These are phyloP conservation scores for Anagyrus pseudococci DNA, from an alignment of 2,888 invertebrate genomes.

Conservation along the genomic window DNA sequence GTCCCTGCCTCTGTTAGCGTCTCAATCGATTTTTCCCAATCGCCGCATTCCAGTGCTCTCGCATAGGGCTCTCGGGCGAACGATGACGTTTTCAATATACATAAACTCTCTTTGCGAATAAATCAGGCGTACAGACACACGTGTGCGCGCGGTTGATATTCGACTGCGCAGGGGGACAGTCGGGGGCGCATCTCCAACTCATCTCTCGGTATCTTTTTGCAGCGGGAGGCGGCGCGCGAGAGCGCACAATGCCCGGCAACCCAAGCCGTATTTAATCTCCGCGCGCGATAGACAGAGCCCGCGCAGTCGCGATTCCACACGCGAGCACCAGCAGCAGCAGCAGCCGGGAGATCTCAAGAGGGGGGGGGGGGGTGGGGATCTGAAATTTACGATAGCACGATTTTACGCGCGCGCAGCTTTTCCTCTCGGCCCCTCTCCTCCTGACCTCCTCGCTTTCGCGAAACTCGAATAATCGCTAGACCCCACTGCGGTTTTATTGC, in stretches of 20 bases:
- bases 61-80: neutral
- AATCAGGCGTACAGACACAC: neutral
- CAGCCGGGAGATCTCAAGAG: too few relatives aligned
- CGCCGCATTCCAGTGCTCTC: neutral
- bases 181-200: too few relatives aligned
- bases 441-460: too few relatives aligned
- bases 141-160: neutral
- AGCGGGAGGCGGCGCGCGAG: neutral
- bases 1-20: neutral
- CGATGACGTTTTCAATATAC: neutral
- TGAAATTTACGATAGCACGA: too few relatives aligned
- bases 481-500: too few relatives aligned
- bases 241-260: slow-evolving; percentile 4
- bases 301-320: too few relatives aligned
- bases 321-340: too few relatives aligned
- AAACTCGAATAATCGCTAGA: too few relatives aligned
- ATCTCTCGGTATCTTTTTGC: slow-evolving; percentile 3
- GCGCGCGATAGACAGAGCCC: too few relatives aligned
- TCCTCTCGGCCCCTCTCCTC: too few relatives aligned
- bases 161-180: neutral
- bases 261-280: slow-evolving; percentile 6
- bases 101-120: neutral
- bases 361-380: too few relatives aligned
- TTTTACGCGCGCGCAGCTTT: too few relatives aligned
- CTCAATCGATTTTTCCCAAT: slow-evolving; percentile 2